Conservation (phyloP, 2,797 vertebrate species). For the Pygocentrus nattereri region DNA sequence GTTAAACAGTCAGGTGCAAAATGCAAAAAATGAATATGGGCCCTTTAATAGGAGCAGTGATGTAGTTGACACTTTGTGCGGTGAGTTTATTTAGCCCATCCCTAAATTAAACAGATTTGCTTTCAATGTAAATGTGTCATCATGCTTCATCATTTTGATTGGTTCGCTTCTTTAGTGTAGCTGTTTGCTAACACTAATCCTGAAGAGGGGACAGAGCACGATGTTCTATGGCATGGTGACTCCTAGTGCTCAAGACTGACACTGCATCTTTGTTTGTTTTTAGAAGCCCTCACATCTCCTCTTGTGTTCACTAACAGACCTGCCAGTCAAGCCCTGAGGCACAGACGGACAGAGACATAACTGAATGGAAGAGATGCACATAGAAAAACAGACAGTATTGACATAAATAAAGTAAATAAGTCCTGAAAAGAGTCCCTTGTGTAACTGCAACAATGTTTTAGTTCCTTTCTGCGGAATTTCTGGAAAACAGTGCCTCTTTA, state of each 20-base stretch:
- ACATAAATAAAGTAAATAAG: too few species aligned
- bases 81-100: too few species aligned
- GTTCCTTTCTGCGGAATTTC: neutral
- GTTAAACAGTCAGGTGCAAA: too few species aligned
- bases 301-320: neutral
- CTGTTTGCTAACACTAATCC: too few species aligned
- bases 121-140: too few species aligned
- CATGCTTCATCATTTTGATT: too few species aligned
- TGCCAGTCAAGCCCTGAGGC: neutral
- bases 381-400: neutral
- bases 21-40: too few species aligned
- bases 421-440: neutral
- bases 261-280: neutral
- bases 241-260: neutral
- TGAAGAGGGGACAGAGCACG: neutral
- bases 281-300: neutral
- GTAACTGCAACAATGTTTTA: neutral
- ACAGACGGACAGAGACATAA: neutral
- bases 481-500: conserved; percentile 32
- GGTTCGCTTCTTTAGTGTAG: too few species aligned
- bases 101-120: too few species aligned
- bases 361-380: neutral
- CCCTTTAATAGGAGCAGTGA: too few species aligned
- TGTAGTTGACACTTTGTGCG: too few species aligned
- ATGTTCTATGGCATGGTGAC: neutral